These are phyloP conservation scores for Drosophila fulvimacula DNA, from an alignment of 2,888 invertebrate genomes.

Conservation along the genomic window DNA sequence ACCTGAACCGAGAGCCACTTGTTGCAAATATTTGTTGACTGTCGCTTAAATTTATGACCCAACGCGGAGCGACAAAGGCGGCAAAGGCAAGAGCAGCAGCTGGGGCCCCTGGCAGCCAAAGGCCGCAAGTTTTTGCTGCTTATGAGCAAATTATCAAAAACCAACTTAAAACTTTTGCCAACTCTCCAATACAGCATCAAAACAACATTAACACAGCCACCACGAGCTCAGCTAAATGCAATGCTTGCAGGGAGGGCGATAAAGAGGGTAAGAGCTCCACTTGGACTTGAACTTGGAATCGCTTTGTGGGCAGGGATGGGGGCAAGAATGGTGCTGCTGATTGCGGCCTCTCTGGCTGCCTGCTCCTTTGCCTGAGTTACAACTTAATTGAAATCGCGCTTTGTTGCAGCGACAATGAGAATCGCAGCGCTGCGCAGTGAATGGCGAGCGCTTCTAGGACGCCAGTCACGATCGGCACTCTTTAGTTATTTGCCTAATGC, in stretches of 20 bases:
- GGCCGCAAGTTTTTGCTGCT: constrained; percentile 65
- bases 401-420: constrained; percentile 42
- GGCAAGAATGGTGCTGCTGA: constrained; percentile 19
- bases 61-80: constrained; percentile 52
- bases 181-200: constrained; percentile 69
- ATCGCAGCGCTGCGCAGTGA: constrained; percentile 11
- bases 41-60: constrained; percentile 84
- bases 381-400: constrained; percentile 82
- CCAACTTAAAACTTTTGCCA: constrained; percentile 55
- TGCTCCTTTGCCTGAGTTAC: constrained; percentile 69
- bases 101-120: constrained; percentile 24
- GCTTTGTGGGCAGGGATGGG: constrained; percentile 9
- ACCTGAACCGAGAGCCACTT: constrained; percentile 72
- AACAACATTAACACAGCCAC: constrained; percentile 72
- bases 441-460: constrained; percentile 18
- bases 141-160: constrained; percentile 70
- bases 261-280: constrained; percentile 19
- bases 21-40: constrained; percentile 84
- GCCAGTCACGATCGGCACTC: constrained; percentile 76
- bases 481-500: constrained; percentile 71
- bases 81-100: constrained; percentile 5
- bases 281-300: constrained; percentile 36
- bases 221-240: constrained; percentile 22
- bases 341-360: constrained; percentile 21
- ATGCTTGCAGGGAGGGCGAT: neutral